Percentiles rank a stretch among this genome's conserved stretches.
Conservation (phyloP, 2,113 vertebrate species). For the Chloroceryle aenea region DNA sequence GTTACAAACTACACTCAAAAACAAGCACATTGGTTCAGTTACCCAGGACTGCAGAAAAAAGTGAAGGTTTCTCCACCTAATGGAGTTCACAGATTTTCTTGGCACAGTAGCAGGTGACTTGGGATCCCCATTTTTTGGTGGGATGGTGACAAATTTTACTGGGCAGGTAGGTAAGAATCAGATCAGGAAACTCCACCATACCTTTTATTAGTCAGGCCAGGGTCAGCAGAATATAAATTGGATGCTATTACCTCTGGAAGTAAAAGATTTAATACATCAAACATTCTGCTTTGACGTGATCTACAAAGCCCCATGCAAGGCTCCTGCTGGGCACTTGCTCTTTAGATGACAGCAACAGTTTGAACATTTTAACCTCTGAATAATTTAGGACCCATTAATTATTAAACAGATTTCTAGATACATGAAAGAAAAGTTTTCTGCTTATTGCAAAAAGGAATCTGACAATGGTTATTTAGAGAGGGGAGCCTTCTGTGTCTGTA, state of each 20-base stretch:
- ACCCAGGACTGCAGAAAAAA: neutral
- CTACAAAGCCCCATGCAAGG: neutral
- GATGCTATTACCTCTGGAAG: neutral
- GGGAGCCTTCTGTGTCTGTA: neutral
- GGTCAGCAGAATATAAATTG: neutral
- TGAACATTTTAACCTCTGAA: conserved; percentile 65
- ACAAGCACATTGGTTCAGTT: neutral
- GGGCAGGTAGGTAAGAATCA: neutral
- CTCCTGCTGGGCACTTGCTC: conserved; percentile 49
- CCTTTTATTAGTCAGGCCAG: neutral
- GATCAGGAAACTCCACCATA: neutral
- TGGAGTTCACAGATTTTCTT: neutral
- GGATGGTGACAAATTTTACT: neutral
- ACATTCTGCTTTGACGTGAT: neutral
- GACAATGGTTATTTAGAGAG: conserved; percentile 34
- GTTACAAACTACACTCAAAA: neutral
- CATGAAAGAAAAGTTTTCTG: neutral
- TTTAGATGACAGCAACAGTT: conserved; percentile 66
- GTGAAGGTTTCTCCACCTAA: neutral
- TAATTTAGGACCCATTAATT: conserved; percentile 76
- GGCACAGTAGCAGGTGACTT: neutral
- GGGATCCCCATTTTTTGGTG: neutral
- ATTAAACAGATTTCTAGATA: conserved; percentile 66
- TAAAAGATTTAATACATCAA: conserved; percentile 23
- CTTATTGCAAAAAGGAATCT: conserved; percentile 24